These are phyloP conservation scores for Microchrysa polita DNA, from an alignment of 2,888 invertebrate genomes.

Conservation along the genomic window DNA sequence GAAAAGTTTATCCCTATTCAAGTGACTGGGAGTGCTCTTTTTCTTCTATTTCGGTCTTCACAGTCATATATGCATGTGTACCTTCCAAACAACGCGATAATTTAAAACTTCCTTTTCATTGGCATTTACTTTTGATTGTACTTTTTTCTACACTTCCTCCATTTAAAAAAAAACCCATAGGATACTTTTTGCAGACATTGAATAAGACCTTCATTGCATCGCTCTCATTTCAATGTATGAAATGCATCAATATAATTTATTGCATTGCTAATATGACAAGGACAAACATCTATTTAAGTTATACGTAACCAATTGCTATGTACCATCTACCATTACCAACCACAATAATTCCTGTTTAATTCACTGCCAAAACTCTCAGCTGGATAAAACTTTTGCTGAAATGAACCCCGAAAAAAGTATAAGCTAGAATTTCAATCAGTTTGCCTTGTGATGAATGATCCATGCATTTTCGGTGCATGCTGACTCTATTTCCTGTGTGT, in stretches of 20 bases:
- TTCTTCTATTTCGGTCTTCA: too few relatives aligned
- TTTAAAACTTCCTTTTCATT: background rate
- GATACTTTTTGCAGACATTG: too few relatives aligned
- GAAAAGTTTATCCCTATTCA: too few relatives aligned
- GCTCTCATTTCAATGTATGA: background rate
- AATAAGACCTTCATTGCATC: slow-evolving; percentile 8
- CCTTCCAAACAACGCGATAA: too few relatives aligned
- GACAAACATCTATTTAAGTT: background rate
- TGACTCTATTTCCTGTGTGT: slow-evolving; percentile 42
- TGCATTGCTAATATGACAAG: slow-evolving; percentile 11
- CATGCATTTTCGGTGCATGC: slow-evolving; percentile 43
- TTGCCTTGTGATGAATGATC: slow-evolving; percentile 16
- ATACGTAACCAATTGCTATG: background rate
- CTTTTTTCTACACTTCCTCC: background rate
- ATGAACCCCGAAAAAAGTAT: background rate
- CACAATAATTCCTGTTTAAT: slow-evolving; percentile 11
- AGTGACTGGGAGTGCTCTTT: too few relatives aligned
- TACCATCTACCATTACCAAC: background rate
- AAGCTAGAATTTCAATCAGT: slow-evolving; percentile 15
- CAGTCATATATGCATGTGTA: too few relatives aligned
- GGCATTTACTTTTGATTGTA: too few relatives aligned
- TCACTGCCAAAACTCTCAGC: slow-evolving; percentile 32
- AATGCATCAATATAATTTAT: background rate
- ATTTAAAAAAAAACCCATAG: too few relatives aligned
- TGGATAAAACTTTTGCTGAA: slow-evolving; percentile 22